Evolutionary conservation across 2,113 vertebrate genomes (phyloP).

Genomic region (Cinclus cinclus): DNA sequence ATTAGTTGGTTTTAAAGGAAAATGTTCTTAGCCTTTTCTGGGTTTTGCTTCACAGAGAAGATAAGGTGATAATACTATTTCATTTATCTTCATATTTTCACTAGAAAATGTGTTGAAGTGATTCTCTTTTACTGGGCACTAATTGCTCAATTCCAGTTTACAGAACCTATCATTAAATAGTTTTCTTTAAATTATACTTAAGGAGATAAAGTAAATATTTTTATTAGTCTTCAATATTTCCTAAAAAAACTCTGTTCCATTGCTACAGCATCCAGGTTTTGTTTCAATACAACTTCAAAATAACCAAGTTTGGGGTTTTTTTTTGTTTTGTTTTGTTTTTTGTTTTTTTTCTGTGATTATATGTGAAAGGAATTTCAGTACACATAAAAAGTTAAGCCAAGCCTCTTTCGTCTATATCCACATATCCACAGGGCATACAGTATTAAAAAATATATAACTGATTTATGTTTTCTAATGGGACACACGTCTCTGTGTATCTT

Average conservation of each 20-base stretch:
- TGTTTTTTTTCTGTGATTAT: neutral
- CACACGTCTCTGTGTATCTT: neutral
- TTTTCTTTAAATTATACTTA: neutral
- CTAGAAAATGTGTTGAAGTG: neutral
- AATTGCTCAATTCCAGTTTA: neutral
- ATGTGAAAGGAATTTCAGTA: neutral
- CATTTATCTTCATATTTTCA: neutral
- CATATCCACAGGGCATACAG: neutral
- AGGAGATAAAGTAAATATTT: neutral
- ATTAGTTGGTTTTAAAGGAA: neutral
- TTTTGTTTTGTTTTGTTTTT: too few relatives aligned
- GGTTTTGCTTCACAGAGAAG: neutral
- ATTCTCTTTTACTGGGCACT: neutral
- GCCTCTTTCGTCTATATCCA: neutral
- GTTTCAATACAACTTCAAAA: neutral
- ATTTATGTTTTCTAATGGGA: neutral
- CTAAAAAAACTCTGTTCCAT: neutral
- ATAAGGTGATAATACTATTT: neutral
- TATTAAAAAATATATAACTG: neutral
- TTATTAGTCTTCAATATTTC: neutral
- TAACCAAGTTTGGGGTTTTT: neutral
- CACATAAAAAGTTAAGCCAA: neutral
- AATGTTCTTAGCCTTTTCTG: neutral
- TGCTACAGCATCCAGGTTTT: neutral
- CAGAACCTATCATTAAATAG: neutral